These are phyloP conservation scores for Aphelocoma coerulescens DNA, from an alignment of 2,113 vertebrate species.

Conservation along the genomic window DNA sequence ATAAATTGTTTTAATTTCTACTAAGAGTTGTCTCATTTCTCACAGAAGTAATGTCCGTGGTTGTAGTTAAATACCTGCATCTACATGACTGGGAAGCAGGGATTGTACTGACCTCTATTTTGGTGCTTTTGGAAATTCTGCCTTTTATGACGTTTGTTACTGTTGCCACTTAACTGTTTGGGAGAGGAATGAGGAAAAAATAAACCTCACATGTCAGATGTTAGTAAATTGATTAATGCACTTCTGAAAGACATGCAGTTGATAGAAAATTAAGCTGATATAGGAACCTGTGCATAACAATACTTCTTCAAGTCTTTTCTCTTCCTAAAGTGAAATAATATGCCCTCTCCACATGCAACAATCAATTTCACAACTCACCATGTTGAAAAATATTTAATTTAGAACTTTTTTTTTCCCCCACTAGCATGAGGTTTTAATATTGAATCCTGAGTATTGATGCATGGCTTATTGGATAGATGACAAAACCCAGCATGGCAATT, in stretches of 20 bases:
- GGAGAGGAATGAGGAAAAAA: not conserved
- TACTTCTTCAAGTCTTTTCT: not conserved
- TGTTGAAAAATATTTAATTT: not conserved
- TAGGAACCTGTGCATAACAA: not conserved
- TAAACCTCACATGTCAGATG: not conserved
- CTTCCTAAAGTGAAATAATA: not conserved
- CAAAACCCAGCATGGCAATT: not conserved
- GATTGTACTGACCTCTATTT: not conserved
- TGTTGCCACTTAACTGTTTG: not conserved
- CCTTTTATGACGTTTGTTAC: not conserved
- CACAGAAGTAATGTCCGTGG: not conserved
- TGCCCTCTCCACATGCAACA: not conserved
- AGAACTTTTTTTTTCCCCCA: not conserved
- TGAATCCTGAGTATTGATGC: not conserved
- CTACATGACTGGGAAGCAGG: not conserved
- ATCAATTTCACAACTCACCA: not conserved
- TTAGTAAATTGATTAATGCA: not conserved
- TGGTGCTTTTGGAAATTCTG: not conserved
- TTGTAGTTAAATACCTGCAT: not conserved
- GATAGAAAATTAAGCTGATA: not conserved
- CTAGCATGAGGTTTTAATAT: not conserved
- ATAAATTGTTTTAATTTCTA: no score
- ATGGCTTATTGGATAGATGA: not conserved
- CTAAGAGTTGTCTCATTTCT: no score
- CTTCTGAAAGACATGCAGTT: not conserved